Evolutionary conservation across 1,140 invertebrate genomes (phyloP).

Genomic region (Trachelipus rathkii): DNA sequence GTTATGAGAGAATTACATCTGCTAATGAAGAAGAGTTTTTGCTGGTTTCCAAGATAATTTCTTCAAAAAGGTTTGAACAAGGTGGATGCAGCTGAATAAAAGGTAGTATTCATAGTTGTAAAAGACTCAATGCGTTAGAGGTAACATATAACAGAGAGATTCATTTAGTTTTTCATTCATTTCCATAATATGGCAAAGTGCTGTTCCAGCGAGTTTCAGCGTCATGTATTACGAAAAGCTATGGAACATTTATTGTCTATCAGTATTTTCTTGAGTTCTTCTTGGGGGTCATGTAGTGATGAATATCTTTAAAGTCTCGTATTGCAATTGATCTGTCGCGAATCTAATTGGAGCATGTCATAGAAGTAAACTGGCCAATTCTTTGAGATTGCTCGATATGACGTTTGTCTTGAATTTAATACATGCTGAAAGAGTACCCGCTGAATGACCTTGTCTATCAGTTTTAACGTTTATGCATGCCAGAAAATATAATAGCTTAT

Average conservation of each 20-base stretch:
- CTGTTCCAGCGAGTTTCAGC: constrained; percentile 21
- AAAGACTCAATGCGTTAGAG: constrained; percentile 16
- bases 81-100: too few species aligned
- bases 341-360: not conserved
- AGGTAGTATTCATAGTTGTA: not conserved
- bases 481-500: too few species aligned
- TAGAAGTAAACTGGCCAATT: not conserved
- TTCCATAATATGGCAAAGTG: constrained; percentile 24
- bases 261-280: constrained; percentile 22
- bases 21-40: too few species aligned
- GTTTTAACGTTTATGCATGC: too few species aligned
- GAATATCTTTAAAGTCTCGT: constrained; percentile 27
- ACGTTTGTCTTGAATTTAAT: too few species aligned
- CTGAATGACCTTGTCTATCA: too few species aligned
- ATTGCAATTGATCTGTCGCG: constrained; percentile 18
- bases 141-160: constrained; percentile 17
- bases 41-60: too few species aligned
- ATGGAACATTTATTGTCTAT: constrained; percentile 15
- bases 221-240: constrained; percentile 17
- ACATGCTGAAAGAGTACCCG: too few species aligned
- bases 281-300: constrained; percentile 20
- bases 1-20: too few species aligned
- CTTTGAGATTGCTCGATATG: too few species aligned
- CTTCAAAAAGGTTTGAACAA: too few species aligned
- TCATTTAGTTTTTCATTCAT: constrained; percentile 26